Conservation (phyloP, 53 echinoderm and acorn worm genomes). For the Glandiceps talaboti region DNA sequence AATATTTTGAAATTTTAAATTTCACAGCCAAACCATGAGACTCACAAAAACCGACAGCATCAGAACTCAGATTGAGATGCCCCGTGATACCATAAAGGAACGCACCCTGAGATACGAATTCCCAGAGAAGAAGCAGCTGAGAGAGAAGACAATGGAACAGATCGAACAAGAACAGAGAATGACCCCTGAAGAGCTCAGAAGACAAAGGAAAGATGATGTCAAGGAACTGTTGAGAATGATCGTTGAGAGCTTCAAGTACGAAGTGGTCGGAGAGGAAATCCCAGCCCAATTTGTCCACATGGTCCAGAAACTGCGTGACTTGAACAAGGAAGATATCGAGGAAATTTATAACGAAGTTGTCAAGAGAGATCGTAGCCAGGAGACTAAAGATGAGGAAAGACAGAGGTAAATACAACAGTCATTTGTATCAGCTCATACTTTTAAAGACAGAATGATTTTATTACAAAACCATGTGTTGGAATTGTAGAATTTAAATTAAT, state of each 20-base stretch:
- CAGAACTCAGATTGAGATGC: constrained; percentile 17
- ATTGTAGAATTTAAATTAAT: too few relatives aligned
- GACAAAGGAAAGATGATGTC: constrained; percentile 23
- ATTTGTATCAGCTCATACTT: too few relatives aligned
- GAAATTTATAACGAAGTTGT: constrained; percentile 11
- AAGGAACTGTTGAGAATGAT: constrained; percentile 7
- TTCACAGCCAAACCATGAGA: constrained; percentile 27
- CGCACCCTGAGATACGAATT: constrained; percentile 25
- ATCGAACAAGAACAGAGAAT: background rate
- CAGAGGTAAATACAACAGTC: too few relatives aligned
- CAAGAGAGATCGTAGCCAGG: constrained; percentile 2
- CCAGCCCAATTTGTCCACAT: constrained; percentile 32
- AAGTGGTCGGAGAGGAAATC: constrained; percentile 26
- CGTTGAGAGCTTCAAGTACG: constrained; percentile 9
- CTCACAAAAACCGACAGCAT: constrained; percentile 17
- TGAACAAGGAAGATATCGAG: constrained; percentile 14
- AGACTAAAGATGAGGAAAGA: constrained; percentile 13
- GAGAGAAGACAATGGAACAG: background rate
- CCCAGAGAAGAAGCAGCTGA: constrained; percentile 10
- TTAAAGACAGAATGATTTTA: too few relatives aligned
- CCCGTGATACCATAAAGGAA: constrained; percentile 17
- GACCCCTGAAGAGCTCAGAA: background rate
- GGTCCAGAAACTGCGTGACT: constrained; percentile 22
- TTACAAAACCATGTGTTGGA: too few relatives aligned
- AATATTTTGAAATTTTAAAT: too few relatives aligned